Percentiles rank a stretch among this genome's conserved stretches.
Conservation (phyloP, 2,113 vertebrate genomes). For the Muntiacus muntjak region DNA sequence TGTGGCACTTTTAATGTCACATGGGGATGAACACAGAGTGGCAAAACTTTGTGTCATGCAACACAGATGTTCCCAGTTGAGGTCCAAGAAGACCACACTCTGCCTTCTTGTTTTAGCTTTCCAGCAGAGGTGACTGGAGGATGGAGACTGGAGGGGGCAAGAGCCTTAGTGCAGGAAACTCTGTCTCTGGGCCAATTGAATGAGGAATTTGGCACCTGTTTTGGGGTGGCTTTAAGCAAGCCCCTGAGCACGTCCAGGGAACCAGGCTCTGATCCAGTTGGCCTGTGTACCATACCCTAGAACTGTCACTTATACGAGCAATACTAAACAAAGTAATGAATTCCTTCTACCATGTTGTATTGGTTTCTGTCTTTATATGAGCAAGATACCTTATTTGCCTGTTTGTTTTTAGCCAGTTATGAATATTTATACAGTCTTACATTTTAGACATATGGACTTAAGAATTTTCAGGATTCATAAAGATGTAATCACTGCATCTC, state of each 20-base stretch:
- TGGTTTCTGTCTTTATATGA: conserved; percentile 2
- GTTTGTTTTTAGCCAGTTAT: conserved; percentile 4
- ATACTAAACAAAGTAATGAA: neutral
- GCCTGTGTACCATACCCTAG: neutral
- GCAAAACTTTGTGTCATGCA: neutral
- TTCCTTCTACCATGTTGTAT: neutral
- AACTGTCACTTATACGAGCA: neutral
- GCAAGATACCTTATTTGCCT: neutral
- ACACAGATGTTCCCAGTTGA: neutral
- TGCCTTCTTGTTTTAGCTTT: neutral
- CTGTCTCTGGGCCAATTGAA: neutral
- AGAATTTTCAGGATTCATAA: neutral
- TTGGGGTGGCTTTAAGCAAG: neutral
- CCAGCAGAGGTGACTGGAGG: neutral
- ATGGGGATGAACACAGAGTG: neutral
- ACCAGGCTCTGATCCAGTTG: neutral
- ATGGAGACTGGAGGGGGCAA: neutral
- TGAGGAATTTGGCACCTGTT: neutral
- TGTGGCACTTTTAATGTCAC: neutral
- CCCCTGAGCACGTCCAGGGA: neutral
- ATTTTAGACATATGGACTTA: neutral
- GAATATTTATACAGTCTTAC: neutral
- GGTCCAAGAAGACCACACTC: neutral
- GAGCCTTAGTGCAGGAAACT: neutral
- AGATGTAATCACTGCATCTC: neutral